Base-by-base conservation (phyloP, 53 echinoderm and acorn worm genomes). In the Antedon mediterranea region DNA sequence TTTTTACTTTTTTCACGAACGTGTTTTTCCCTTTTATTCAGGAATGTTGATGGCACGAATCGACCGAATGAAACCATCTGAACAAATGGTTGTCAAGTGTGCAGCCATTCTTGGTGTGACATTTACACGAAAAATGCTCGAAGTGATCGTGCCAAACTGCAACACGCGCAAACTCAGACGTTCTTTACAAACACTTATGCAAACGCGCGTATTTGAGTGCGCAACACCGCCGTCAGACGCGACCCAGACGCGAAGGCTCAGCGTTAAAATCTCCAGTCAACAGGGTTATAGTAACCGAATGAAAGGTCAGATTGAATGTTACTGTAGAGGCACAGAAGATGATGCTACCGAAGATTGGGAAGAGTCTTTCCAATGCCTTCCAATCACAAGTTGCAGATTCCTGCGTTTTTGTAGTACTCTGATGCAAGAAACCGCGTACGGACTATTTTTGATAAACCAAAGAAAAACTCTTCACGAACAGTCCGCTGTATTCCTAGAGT, bases 1-100 rank as follows among this genome's bases (percentile, higher is more conserved):
- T 41, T 41, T 41, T 5, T 5, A 7, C 13, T 13, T 57, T 57
- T 26, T 57, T 57, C 57, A 57, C 1, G n/a, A n/a, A n/a, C n/a
- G n/a, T n/a, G n/a, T n/a, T n/a, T n/a, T n/a, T n/a, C n/a, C n/a
- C n/a, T n/a, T n/a, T n/a, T n/a, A n/a, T 78, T 77, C 79, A 98
- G 98, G 98, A 42, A 98, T 92, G 86, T 82, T 98, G 42, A 73
- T 98, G 31, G 89, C 98, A n/a, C 81, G 91, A 27, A 92, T 98
- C 31, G 98, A 98, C 72, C 88, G 88, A 44, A 87, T 98, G 88
- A 92, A 90, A 43, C 86, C 98, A 20, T 81, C 89, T 0, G 90
- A 98, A 71, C 98, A 98, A 79, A 93, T 98, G 80, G 71, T 98
- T 32, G 92, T 92, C 32, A 98, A 98, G 72, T 92, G 92, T 73